phyloP scores from a whole-genome alignment of 30 jellyfish, hydroid and myxozoan genomes.

The Cassiopea xamachana region DNA sequence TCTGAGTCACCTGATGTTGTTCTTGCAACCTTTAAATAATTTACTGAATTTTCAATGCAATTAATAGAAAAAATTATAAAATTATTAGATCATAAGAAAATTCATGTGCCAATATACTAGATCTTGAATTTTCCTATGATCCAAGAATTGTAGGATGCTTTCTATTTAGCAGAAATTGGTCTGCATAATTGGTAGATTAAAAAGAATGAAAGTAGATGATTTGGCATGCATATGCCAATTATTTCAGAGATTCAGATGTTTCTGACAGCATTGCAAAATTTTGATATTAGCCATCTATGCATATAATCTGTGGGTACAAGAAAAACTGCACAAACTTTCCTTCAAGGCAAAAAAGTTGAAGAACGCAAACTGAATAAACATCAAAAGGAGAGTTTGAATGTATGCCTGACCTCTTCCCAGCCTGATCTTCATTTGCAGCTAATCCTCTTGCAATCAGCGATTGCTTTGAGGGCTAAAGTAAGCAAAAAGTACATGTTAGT shows the following conservation, averaged over 20 bases:
- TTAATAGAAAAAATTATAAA: neutral
- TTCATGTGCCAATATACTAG: no score
- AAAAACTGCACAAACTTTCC: neutral
- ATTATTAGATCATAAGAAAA: no score
- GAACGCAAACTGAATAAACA: neutral
- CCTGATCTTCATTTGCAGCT: constrained; percentile 61
- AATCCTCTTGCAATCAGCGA: constrained; percentile 68
- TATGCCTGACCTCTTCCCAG: constrained; percentile 16
- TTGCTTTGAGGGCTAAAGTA: constrained; percentile 64
- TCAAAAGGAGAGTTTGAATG: neutral
- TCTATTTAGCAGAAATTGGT: no score
- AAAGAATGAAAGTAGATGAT: no score
- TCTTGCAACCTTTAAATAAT: constrained; percentile 19
- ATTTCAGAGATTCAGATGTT: no score
- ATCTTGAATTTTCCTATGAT: no score
- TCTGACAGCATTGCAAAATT: no score
- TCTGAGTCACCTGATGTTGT: neutral
- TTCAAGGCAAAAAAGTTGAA: neutral
- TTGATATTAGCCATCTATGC: no score
- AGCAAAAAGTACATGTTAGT: neutral
- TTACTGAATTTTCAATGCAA: neutral
- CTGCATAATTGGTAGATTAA: no score
- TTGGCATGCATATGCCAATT: no score
- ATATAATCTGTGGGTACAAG: no score
- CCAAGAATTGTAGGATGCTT: no score